A percentile compares a stretch with the other conserved stretches of the same genome.
phyloP scores from a whole-genome alignment of 2,797 vertebrate species.

The Myotis myotis region DNA sequence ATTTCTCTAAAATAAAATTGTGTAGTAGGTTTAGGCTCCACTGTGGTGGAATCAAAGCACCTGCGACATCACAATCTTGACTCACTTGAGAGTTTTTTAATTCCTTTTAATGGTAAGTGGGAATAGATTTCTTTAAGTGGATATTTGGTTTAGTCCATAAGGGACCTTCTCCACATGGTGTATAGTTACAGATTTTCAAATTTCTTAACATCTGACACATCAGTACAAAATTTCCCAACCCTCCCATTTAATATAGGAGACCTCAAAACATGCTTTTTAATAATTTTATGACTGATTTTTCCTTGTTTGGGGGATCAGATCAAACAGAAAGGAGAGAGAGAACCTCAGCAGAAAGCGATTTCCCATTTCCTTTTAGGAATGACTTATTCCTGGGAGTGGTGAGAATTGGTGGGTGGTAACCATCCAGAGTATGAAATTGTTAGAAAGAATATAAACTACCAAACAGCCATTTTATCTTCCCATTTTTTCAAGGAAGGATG shows the following conservation, averaged over 20 bases:
- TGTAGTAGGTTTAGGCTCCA: neutral
- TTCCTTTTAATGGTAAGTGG: neutral
- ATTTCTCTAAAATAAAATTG: conserved; percentile 47
- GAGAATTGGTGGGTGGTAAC: conserved; percentile 74
- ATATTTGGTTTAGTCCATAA: neutral
- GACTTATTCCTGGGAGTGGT: conserved; percentile 52
- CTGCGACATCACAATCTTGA: neutral
- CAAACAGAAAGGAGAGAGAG: conserved; percentile 45
- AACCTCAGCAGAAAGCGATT: conserved; percentile 62
- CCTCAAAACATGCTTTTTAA: conserved; percentile 20
- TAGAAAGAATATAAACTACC: conserved; percentile 65
- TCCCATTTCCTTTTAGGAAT: conserved; percentile 62
- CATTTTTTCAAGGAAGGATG: conserved; percentile 69
- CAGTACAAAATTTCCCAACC: neutral
- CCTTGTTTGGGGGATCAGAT: conserved; percentile 36
- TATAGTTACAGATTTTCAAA: neutral
- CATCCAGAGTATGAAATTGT: conserved; percentile 67
- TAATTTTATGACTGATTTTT: conserved; percentile 38
- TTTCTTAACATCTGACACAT: neutral
- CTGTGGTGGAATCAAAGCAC: conserved; percentile 22
- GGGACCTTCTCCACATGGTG: conserved; percentile 45
- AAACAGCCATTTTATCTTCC: conserved; percentile 63
- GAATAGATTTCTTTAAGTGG: conserved; percentile 2
- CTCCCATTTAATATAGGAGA: conserved; percentile 26
- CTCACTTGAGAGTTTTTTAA: neutral